Base-by-base conservation (phyloP, 2,797 vertebrate species). In the Distichodus sexfasciatus region DNA sequence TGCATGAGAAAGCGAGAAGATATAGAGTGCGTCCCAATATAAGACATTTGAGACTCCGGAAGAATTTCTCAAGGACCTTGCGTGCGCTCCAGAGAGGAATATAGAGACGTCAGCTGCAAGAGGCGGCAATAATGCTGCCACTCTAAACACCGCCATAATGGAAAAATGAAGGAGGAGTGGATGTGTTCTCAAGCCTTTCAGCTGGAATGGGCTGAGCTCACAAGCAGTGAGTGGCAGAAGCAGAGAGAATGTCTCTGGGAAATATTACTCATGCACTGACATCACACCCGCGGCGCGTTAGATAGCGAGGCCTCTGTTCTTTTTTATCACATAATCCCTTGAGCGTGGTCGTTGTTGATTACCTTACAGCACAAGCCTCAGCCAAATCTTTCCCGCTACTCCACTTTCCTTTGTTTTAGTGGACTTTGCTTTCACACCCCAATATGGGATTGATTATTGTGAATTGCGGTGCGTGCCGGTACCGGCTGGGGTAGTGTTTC, bases 381-480 rank as follows among this genome's bases (percentile, higher is more conserved):
- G 35, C 24, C 58, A 61, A 65, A 71, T 59, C 14, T 50, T 19
- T 21, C 26, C 36, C 43, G 35, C n/a, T 6, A 12, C 54, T 66
- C 41, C 62, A 6, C 43, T 51, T 17, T 66, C 43, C 44, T 69
- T 68, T 64, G 35, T 69, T 67, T 69, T 17, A 33, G 15, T 46
- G 28, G 33, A 28, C 24, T 28, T 69, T 43, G 38, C 12, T 63
- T 76, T 69, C 54, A 68, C 33, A 55, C 43, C 58, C n/a, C 26
- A 74, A 67, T 67, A 44, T 66, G 50, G 62, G 41, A 59, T 63
- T 69, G 72, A 60, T 79, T 77, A 70, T 73, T 51, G 54, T 21
- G 46, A 62, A 48, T 21, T 15, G 51, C 44, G 46, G 58, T 60
- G 28, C 36, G n/a, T 58, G 58, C 50, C 21, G 24, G 24, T 26